Percentiles rank a stretch among this genome's conserved stretches.
Evolutionary conservation across 2,888 invertebrate species (phyloP).

Genomic region (Stenichneumon culpator): DNA sequence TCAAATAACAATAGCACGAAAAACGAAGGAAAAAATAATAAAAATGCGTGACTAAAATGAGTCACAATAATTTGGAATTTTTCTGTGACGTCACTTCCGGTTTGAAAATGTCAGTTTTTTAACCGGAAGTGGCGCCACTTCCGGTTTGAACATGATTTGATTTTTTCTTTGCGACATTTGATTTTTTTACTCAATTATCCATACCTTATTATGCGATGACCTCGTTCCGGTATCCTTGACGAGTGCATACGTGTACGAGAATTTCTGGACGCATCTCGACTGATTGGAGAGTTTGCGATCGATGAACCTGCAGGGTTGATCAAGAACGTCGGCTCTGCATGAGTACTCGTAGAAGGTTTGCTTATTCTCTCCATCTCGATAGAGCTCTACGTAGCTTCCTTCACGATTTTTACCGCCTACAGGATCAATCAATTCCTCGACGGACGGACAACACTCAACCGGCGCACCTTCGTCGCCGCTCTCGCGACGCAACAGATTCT

Average conservation of each 20-base stretch:
- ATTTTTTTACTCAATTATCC: not conserved
- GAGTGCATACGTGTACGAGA: slow-evolving; percentile 94
- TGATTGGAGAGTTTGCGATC: slow-evolving; percentile 89
- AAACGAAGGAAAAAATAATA: not conserved
- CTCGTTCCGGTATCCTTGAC: slow-evolving; percentile 86
- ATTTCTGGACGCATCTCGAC: slow-evolving; percentile 93
- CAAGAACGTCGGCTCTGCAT: slow-evolving; percentile 90
- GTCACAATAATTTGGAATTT: too few species aligned
- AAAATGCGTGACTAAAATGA: not conserved
- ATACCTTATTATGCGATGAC: slow-evolving; percentile 71
- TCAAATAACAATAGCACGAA: not conserved
- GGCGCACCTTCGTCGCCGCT: slow-evolving; percentile 85
- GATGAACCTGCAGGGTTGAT: slow-evolving; percentile 91
- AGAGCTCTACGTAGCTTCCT: slow-evolving; percentile 91
- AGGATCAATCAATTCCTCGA: slow-evolving; percentile 92
- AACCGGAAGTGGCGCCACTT: not conserved
- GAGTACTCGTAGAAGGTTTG: slow-evolving; percentile 93
- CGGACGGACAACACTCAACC: slow-evolving; percentile 93
- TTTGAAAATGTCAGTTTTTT: not conserved
- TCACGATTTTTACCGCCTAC: slow-evolving; percentile 91
- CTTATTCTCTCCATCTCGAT: slow-evolving; percentile 89
- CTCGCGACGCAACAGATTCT: slow-evolving; percentile 87
- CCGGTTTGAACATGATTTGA: not conserved
- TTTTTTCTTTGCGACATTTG: not conserved
- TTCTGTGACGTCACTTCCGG: too few species aligned